Conservation (phyloP, 2,888 invertebrate genomes). For the Rotaria macrura region DNA sequence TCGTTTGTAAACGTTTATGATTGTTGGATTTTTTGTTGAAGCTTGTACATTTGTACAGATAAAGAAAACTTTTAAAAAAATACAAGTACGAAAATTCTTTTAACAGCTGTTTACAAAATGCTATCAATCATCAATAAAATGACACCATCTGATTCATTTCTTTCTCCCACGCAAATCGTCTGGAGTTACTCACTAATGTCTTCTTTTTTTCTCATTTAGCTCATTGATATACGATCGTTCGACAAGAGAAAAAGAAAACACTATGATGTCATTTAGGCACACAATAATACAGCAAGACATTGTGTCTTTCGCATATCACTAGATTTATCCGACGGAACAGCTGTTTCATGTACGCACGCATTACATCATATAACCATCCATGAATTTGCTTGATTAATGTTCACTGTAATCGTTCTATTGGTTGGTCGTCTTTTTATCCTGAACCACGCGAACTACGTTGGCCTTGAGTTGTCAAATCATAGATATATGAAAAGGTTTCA, state of each 20-base stretch:
- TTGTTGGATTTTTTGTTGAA: neutral
- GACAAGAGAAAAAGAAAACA: too few species aligned
- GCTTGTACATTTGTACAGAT: constrained; percentile 1
- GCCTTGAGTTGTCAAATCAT: neutral
- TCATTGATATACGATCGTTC: neutral
- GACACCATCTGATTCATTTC: neutral
- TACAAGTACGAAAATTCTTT: neutral
- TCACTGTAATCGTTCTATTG: neutral
- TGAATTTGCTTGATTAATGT: neutral
- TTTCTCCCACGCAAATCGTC: neutral
- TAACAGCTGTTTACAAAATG: neutral
- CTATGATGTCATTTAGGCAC: too few species aligned
- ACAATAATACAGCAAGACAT: too few species aligned
- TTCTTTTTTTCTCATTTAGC: neutral
- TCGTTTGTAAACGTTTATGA: neutral
- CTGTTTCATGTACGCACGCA: neutral
- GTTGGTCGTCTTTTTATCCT: neutral
- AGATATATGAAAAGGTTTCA: neutral
- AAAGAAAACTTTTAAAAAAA: neutral
- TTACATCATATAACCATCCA: neutral
- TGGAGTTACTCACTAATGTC: neutral
- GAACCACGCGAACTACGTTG: neutral
- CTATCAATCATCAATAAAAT: neutral
- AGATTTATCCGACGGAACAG: neutral
- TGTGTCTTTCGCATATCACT: too few species aligned